Conservation (phyloP, 2,113 vertebrate species). For the Donacobius atricapilla region DNA sequence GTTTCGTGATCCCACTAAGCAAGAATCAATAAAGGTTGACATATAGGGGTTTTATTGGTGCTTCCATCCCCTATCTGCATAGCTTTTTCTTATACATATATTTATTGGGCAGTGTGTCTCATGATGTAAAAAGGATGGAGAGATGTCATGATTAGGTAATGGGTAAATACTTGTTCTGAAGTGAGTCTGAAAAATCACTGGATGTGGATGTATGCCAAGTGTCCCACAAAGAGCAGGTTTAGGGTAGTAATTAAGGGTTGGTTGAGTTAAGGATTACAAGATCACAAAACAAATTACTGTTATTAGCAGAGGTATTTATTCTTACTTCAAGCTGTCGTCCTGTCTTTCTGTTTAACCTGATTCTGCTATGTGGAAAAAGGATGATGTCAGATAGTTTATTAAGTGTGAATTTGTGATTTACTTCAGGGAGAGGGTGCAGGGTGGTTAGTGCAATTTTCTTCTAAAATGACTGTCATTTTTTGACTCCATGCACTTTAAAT, state of each 20-base stretch:
- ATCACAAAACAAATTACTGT: conserved; percentile 51
- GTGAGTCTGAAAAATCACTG: not conserved
- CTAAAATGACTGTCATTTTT: not conserved
- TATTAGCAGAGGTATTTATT: conserved; percentile 34
- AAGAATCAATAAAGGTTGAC: not conserved
- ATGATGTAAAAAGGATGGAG: not conserved
- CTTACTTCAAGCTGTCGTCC: not conserved
- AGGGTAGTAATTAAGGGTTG: conserved; percentile 28
- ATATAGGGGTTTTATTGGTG: not conserved
- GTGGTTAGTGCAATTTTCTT: not conserved
- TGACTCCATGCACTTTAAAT: not conserved
- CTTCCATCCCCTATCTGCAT: not conserved
- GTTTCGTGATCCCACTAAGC: not conserved
- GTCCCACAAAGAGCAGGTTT: not conserved
- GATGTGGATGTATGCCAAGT: not conserved
- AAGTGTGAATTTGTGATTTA: not conserved
- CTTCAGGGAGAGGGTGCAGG: fast-evolving
- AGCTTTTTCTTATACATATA: not conserved
- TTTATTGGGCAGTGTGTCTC: not conserved
- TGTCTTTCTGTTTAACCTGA: not conserved
- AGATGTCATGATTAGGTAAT: not conserved
- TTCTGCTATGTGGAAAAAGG: not conserved
- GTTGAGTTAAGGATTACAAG: conserved; percentile 14
- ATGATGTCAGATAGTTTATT: not conserved
- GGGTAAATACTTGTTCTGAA: not conserved